These are phyloP conservation scores for Hypomesus transpacificus DNA, from an alignment of 2,113 vertebrate species.

Conservation along the genomic window DNA sequence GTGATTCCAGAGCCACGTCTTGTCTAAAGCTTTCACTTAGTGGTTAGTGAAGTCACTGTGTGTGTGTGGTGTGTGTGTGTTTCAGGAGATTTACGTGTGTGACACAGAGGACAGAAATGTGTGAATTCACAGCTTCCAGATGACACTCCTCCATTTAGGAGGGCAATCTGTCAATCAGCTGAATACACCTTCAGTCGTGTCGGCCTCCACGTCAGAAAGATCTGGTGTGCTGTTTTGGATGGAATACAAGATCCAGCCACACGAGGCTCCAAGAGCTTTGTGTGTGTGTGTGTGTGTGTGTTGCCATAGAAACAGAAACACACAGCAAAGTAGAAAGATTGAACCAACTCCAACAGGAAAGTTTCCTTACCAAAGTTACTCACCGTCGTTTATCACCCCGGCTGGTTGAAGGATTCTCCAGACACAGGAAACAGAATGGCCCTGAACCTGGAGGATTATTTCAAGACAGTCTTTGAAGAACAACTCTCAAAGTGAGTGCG, in stretches of 20 bases:
- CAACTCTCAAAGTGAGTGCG: slow-evolving; percentile 47
- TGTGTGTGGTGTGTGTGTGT: neutral
- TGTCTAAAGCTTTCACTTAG: neutral
- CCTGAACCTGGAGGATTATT: slow-evolving; percentile 42
- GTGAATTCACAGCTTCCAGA: neutral
- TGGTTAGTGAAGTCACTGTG: neutral
- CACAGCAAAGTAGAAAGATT: neutral
- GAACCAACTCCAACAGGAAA: neutral
- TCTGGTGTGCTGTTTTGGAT: neutral
- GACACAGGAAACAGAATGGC: slow-evolving; percentile 42
- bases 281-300: slow-evolving; percentile 6
- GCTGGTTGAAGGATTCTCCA: neutral
- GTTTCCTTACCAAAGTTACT: too few species aligned
- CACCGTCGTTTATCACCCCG: neutral
- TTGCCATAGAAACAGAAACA: slow-evolving; percentile 31
- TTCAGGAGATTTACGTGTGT: neutral
- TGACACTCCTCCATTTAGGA: neutral
- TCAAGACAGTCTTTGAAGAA: slow-evolving; percentile 39
- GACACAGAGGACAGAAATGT: neutral
- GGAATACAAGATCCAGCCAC: neutral
- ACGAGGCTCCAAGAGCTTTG: neutral
- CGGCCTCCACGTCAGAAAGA: slow-evolving; percentile 1
- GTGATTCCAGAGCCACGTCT: slow-evolving; percentile 21
- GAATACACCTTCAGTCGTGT: slow-evolving; percentile 22
- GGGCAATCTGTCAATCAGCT: neutral